phyloP scores from a whole-genome alignment of 2,797 vertebrate species.

The Rhincodon typus region DNA sequence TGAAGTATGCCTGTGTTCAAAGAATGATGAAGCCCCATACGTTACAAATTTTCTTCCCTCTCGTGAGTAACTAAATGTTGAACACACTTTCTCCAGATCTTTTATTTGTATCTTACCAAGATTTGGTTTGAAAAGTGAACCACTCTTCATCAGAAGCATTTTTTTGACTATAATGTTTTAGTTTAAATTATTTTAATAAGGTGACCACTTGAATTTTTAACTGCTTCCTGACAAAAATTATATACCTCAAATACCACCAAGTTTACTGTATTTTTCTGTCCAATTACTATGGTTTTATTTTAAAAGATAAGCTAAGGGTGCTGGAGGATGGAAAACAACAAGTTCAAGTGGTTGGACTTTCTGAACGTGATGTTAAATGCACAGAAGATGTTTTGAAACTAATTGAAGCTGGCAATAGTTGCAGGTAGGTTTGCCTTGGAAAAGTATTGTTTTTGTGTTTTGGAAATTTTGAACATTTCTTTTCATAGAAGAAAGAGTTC shows the following conservation, averaged over 20 bases:
- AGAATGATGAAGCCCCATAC: neutral
- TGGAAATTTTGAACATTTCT: neutral
- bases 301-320: slow-evolving; percentile 90
- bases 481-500: neutral
- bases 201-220: neutral
- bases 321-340: slow-evolving; percentile 95
- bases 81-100: neutral
- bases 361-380: slow-evolving; percentile 86
- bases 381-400: slow-evolving; percentile 95
- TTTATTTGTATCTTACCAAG: neutral
- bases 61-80: neutral
- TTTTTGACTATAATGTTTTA: neutral
- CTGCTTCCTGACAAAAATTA: no score
- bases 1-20: neutral
- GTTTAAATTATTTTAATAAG: slow-evolving; percentile 21
- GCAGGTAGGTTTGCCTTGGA: slow-evolving; percentile 69
- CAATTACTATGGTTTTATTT: no score
- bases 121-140: neutral
- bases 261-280: neutral
- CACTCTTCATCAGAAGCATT: neutral
- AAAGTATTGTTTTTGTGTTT: neutral
- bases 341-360: slow-evolving; percentile 90
- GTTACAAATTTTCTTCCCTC: neutral
- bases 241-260: no score
- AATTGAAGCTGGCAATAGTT: slow-evolving; percentile 94